phyloP scores from a whole-genome alignment of 2,888 invertebrate genomes.

The Pterostichus niger region DNA sequence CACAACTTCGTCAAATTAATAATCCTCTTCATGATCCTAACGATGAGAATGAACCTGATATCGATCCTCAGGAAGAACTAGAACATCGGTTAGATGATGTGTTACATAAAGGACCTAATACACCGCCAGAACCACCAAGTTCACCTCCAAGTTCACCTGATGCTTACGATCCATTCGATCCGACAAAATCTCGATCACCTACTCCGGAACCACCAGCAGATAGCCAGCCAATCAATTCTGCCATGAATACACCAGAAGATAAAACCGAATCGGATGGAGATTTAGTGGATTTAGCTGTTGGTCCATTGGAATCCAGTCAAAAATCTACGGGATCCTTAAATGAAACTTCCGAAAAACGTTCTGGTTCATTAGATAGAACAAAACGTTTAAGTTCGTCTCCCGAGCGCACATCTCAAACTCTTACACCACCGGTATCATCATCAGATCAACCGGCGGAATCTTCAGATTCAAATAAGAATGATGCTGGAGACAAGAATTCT shows the following conservation, averaged over 20 bases:
- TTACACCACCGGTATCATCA: constrained; percentile 29
- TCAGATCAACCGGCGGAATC: constrained; percentile 73
- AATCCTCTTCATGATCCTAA: constrained; percentile 83
- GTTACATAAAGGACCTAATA: constrained; percentile 84
- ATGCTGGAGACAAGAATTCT: constrained; percentile 66
- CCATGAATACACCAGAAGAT: constrained; percentile 51
- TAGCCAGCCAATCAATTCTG: constrained; percentile 42
- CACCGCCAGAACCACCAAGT: constrained; percentile 84
- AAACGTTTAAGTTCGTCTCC: constrained; percentile 69
- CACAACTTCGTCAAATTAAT: constrained; percentile 78
- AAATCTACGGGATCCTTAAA: constrained; percentile 78
- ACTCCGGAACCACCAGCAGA: constrained; percentile 78
- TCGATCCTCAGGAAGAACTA: constrained; percentile 70
- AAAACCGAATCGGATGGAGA: constrained; percentile 65
- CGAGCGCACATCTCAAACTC: constrained; percentile 56
- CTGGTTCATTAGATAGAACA: constrained; percentile 81
- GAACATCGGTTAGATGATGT: constrained; percentile 70
- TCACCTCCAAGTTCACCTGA: constrained; percentile 87
- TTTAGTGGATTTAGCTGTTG: constrained; percentile 66
- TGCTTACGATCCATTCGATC: constrained; percentile 95
- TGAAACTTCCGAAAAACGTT: constrained; percentile 77
- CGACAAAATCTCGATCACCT: constrained; percentile 89
- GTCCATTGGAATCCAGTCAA: constrained; percentile 77
- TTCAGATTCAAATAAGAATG: constrained; percentile 69
- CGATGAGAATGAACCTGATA: constrained; percentile 76